These are phyloP conservation scores for Chelonoidis abingdonii DNA, from an alignment of 2,113 vertebrate species.

Conservation along the genomic window DNA sequence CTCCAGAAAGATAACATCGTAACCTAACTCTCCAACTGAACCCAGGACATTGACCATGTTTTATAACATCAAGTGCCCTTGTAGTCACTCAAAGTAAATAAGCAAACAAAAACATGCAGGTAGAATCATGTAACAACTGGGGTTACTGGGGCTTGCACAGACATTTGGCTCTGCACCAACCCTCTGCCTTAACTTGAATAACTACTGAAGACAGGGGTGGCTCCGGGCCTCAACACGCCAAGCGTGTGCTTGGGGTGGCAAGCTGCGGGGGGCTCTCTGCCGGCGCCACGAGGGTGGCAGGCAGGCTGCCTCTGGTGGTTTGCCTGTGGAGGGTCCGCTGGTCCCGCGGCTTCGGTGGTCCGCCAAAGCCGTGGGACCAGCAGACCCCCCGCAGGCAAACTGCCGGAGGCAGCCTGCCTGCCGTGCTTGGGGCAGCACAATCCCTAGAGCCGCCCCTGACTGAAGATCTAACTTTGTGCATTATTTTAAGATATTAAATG, in stretches of 20 bases:
- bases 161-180: conserved; percentile 40
- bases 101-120: conserved; percentile 62
- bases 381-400: no score
- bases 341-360: no score
- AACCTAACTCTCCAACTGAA: conserved; percentile 58
- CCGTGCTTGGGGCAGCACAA: no score
- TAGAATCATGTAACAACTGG: conserved; percentile 47
- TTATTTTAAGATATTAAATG: conserved; percentile 67
- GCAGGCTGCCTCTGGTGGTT: no score
- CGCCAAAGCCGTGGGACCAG: no score
- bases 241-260: no score
- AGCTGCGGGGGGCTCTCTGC: no score
- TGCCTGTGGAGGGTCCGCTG: no score
- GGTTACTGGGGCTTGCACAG: conserved; percentile 43
- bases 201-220: conserved; percentile 43
- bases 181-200: conserved; percentile 64
- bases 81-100: conserved; percentile 43
- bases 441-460: not conserved
- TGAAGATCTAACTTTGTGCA: conserved; percentile 57
- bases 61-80: conserved; percentile 32
- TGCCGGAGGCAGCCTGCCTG: no score
- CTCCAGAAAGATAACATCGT: conserved; percentile 54
- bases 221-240: no score
- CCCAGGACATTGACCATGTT: conserved; percentile 30
- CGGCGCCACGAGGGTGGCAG: no score